Base-by-base conservation (phyloP, 2,888 invertebrate species). In the Sisyra terminalis region DNA sequence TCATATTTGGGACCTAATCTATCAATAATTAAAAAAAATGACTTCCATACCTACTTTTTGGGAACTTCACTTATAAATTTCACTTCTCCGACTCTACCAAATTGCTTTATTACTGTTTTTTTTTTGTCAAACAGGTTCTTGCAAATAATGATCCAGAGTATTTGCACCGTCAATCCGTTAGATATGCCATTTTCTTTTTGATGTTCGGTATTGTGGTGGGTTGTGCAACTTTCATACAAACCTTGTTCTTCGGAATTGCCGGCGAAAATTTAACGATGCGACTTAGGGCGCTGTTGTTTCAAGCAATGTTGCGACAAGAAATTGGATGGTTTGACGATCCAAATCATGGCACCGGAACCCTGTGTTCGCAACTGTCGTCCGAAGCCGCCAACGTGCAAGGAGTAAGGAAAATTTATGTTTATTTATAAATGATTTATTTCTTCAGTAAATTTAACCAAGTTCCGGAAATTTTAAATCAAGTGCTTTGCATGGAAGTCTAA, bases 371-470 rank as follows among this genome's bases (percentile, higher is more conserved):
- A 45, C 64, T 87, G 5, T 79, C 85, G 1, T 75, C 78, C 1
- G 86, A 86, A 63, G 80, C 84, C 1, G 73, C 85, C 1, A 71
- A 75, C 43, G 78, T 86, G 0, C 84, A 86, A 65, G 86, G 85
- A 52, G 85, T 84, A 65, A 66, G 41, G 9, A 24, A 24, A 24
- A 7, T n/a, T n/a, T n/a, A n/a, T n/a, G n/a, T n/a, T n/a, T n/a
- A n/a, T n/a, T n/a, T n/a, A n/a, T n/a, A n/a, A n/a, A n/a, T n/a
- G n/a, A n/a, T n/a, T n/a, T n/a, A n/a, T n/a, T n/a, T n/a, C n/a
- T n/a, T n/a, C n/a, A n/a, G n/a, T n/a, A n/a, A n/a, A n/a, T n/a
- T n/a, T n/a, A n/a, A n/a, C n/a, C n/a, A n/a, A n/a, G n/a, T n/a
- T n/a, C n/a, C n/a, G n/a, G n/a, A n/a, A n/a, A n/a, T n/a, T n/a